Percentiles rank a stretch among this genome's conserved stretches.
Conservation (phyloP, 2,888 invertebrate genomes). For the Coleophora flavipennella region DNA sequence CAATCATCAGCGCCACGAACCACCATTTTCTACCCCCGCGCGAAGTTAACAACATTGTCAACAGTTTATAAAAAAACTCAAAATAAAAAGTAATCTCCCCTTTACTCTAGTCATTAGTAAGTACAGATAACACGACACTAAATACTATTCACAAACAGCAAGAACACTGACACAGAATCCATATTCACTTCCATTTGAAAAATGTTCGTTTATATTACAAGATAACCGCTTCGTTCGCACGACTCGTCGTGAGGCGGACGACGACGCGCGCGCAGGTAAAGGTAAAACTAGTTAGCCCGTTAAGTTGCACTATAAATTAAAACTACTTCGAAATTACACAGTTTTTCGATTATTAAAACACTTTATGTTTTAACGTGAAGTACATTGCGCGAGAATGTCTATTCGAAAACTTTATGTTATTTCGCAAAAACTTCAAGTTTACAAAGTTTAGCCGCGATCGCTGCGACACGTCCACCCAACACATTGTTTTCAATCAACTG, state of each 20-base stretch:
- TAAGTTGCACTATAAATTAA: conserved; percentile 64
- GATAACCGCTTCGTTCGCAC: conserved; percentile 43
- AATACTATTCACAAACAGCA: conserved; percentile 48
- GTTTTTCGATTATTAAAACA: conserved; percentile 41
- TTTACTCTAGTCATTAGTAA: conserved; percentile 30
- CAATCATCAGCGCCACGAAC: conserved; percentile 48
- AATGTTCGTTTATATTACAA: conserved; percentile 69
- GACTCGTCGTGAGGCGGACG: conserved; percentile 57
- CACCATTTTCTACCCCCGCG: conserved; percentile 39
- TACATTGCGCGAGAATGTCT: conserved; percentile 43
- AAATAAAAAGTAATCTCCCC: conserved; percentile 50
- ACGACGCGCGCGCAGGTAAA: conserved; percentile 56
- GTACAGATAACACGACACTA: too few relatives aligned
- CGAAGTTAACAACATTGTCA: conserved; percentile 47
- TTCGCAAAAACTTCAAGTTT: conserved; percentile 68
- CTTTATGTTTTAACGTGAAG: conserved; percentile 36
- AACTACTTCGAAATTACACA: conserved; percentile 36
- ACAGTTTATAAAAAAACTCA: conserved; percentile 49
- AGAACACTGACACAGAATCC: conserved; percentile 64
- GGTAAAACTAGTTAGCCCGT: conserved; percentile 66
- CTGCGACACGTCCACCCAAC: conserved; percentile 21
- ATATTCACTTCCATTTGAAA: conserved; percentile 71
- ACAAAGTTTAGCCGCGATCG: conserved; percentile 38
- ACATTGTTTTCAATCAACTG: conserved; percentile 51
- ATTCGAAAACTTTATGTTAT: conserved; percentile 64